Evolutionary conservation across 2,797 vertebrate species (phyloP).

Genomic region (Gila robusta): DNA sequence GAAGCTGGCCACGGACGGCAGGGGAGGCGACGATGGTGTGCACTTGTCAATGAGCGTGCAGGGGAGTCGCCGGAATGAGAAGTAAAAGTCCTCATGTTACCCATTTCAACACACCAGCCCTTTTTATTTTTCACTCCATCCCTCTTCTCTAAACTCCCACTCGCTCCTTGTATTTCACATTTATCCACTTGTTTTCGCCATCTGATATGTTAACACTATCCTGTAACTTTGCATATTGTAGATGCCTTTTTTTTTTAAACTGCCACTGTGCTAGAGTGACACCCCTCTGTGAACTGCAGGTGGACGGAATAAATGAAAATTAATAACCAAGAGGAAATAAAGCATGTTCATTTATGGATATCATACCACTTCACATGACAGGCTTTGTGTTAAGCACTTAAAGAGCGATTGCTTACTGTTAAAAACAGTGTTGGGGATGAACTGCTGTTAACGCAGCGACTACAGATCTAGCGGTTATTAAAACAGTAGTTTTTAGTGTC

Average conservation of each 20-base stretch:
- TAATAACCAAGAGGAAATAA: conserved; percentile 48
- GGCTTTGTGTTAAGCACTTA: not conserved
- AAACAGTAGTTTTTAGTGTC: not conserved
- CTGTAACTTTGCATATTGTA: conserved; percentile 15
- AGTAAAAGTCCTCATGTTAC: conserved; percentile 29
- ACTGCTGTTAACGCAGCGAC: not conserved
- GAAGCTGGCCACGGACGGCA: conserved; percentile 58
- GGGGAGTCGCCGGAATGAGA: conserved; percentile 48
- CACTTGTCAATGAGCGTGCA: conserved; percentile 48
- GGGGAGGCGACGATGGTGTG: conserved; percentile 28
- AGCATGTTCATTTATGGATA: conserved; percentile 41
- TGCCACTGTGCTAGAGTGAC: not conserved
- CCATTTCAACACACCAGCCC: not conserved
- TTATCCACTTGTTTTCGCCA: conserved; percentile 5
- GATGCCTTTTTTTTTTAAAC: not conserved
- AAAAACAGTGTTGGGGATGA: not conserved
- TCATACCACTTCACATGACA: conserved; percentile 41
- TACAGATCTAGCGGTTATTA: not conserved
- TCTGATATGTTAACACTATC: conserved; percentile 16
- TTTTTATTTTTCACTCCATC: conserved; percentile 32
- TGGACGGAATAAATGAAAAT: conserved; percentile 47
- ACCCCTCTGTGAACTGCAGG: conserved; percentile 45
- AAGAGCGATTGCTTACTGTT: not conserved
- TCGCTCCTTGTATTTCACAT: not conserved
- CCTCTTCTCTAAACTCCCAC: conserved; percentile 21